These are phyloP conservation scores for Hyles vespertilio DNA, from an alignment of 1,140 invertebrate genomes.

Conservation along the genomic window DNA sequence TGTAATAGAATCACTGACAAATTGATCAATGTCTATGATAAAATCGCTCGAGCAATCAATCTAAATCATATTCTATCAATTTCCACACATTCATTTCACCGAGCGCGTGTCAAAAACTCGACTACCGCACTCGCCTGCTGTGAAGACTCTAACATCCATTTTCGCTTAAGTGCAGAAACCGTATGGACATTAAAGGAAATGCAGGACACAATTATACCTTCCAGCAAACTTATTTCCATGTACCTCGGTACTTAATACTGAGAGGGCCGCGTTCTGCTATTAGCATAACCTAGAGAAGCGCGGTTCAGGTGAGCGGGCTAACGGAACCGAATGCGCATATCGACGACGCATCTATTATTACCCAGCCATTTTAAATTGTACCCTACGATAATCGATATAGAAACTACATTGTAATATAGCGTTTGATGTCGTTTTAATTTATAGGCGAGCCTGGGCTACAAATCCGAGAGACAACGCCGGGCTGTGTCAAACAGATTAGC, in stretches of 20 bases:
- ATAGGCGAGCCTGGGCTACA: slow-evolving; percentile 40
- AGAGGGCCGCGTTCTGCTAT: slow-evolving; percentile 50
- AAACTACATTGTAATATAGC: slow-evolving; percentile 31
- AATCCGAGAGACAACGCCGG: slow-evolving; percentile 48
- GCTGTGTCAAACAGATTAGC: slow-evolving; percentile 49
- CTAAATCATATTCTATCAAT: too few relatives aligned
- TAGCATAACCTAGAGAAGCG: slow-evolving; percentile 71
- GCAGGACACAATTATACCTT: slow-evolving; percentile 20
- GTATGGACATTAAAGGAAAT: slow-evolving; percentile 2
- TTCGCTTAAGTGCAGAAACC: background rate
- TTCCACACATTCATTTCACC: too few relatives aligned
- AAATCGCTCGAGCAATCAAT: too few relatives aligned
- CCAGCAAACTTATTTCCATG: slow-evolving; percentile 29
- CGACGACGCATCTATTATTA: slow-evolving; percentile 51
- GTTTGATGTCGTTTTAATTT: slow-evolving; percentile 35
- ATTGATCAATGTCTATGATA: too few relatives aligned
- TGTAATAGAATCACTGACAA: too few relatives aligned
- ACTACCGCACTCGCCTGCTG: background rate
- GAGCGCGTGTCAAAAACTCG: background rate
- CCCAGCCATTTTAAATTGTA: slow-evolving; percentile 37
- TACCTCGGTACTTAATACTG: slow-evolving; percentile 24
- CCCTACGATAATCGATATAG: slow-evolving; percentile 36
- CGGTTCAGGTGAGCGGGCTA: slow-evolving; percentile 67
- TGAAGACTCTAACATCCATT: background rate
- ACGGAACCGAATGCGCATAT: slow-evolving; percentile 52